phyloP scores from a whole-genome alignment of 2,113 vertebrate genomes.

The Scopus umbretta region DNA sequence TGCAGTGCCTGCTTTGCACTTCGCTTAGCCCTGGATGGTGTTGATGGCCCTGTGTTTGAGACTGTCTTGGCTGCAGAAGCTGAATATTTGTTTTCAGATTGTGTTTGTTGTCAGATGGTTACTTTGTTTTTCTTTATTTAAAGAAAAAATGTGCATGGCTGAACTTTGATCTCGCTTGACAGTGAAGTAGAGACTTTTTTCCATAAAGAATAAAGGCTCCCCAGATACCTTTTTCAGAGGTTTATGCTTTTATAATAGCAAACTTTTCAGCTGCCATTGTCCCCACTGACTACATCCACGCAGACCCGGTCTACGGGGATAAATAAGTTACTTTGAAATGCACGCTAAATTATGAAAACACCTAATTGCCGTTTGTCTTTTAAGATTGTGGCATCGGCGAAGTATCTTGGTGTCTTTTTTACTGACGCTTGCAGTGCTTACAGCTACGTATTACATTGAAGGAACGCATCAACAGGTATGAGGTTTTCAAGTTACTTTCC shows the following conservation, averaged over 20 bases:
- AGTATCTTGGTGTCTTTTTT: slow-evolving; percentile 77
- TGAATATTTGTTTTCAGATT: not conserved
- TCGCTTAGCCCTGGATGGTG: not conserved
- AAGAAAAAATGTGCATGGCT: not conserved
- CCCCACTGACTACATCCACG: not conserved
- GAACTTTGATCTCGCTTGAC: not conserved
- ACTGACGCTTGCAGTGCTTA: slow-evolving; percentile 80
- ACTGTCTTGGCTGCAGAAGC: not conserved
- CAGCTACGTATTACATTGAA: slow-evolving; percentile 86
- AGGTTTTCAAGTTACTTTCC: not conserved
- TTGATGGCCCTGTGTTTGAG: not conserved
- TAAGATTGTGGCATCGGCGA: slow-evolving; percentile 88
- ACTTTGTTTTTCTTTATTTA: not conserved
- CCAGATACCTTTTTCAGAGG: not conserved
- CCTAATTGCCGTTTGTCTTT: slow-evolving; percentile 59
- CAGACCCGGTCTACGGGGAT: not conserved
- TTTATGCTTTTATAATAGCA: not conserved
- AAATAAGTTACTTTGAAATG: not conserved
- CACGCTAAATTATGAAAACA: not conserved
- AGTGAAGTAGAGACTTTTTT: not conserved
- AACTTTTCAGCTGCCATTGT: not conserved
- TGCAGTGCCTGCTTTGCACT: not conserved
- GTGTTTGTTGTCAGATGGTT: not conserved
- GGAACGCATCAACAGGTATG: slow-evolving; percentile 91
- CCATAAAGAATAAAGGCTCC: not conserved